Evolutionary conservation across 2,797 vertebrate species (phyloP), one percentile per base, ranked within the genome.

Genomic region (Lacerta agilis): DNA sequence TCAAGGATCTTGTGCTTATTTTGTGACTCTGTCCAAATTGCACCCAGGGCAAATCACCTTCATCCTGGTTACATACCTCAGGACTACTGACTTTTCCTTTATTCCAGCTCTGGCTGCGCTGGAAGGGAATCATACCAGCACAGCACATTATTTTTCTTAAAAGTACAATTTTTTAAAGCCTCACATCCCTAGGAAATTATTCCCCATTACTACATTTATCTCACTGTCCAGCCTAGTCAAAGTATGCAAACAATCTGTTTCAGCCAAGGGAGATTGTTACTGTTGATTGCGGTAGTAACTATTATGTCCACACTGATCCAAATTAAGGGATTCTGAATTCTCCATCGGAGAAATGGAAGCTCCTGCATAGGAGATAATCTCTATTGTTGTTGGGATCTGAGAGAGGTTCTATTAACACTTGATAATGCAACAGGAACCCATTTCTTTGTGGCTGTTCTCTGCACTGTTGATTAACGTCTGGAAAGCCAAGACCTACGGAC

Each of bases 401-500:
- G 4, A 92, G 85, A 91, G 10, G 0, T n/a, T 90, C 1, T 23
- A n/a, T 0, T 1, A 73, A 20, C 27, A 88, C 83, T 78, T 90
- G 29, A 90, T 82, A 89, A 73, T 49, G 5, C 71, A 66, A 86
- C 13, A 84, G 20, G 58, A 94, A 93, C 41, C 2, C 43, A 84
- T 89, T 85, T 91, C 79, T 86, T 86, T 86, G 18, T 79, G 67
- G 6, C 27, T 87, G 2, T 79, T 90, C n/a, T 86, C 76, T 33
- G 89, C 5, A 61, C 64, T 86, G 86, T 90, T 90, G 89, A 90
- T 90, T 87, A 90, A 33, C 81, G 36, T 79, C 41, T 82, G 83
- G 86, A 90, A 92, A 94, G 9, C n/a, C 1, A 92, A 91, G 3
- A 67, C 58, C 75, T 85, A 80, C 36, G 88, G 5, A 88, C 41